Conservation (phyloP, 92 coral and sea anemone genomes). For the Actinernus sp. region DNA sequence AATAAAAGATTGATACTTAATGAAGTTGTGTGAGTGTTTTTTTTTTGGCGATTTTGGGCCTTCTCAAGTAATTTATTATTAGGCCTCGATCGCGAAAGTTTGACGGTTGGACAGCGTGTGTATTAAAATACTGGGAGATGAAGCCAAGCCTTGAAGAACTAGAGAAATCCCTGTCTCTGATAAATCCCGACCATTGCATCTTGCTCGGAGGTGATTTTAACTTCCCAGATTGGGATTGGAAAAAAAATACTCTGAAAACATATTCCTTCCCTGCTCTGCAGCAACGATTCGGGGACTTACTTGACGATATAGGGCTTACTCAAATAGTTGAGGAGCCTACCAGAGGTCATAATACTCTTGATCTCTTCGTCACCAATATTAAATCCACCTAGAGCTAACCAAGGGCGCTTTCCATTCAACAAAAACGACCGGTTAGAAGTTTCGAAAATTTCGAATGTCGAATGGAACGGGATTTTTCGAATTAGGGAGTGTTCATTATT, state of each 20-base stretch:
- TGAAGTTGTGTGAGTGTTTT: too few relatives aligned
- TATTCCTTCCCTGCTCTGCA: conserved; percentile 41
- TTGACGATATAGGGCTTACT: conserved; percentile 45
- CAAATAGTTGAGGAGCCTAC: conserved; percentile 68
- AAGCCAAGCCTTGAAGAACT: conserved; percentile 32
- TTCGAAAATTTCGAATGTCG: too few relatives aligned
- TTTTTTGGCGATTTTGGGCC: too few relatives aligned
- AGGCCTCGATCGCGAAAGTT: too few relatives aligned
- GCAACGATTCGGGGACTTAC: conserved; percentile 58
- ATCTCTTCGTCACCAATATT: conserved; percentile 41
- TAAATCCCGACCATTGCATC: conserved; percentile 29
- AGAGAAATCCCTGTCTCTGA: conserved; percentile 48
- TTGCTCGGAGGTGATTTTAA: conserved; percentile 67
- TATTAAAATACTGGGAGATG: too few relatives aligned
- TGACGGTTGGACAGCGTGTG: too few relatives aligned
- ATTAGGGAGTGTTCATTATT: too few relatives aligned
- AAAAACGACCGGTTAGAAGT: too few relatives aligned
- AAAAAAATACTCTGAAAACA: conserved; percentile 27
- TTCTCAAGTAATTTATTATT: too few relatives aligned
- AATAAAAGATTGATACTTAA: too few relatives aligned
- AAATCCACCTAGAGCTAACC: conserved; percentile 30
- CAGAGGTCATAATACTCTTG: conserved; percentile 55
- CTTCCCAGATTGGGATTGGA: conserved; percentile 75
- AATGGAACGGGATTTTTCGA: too few relatives aligned
- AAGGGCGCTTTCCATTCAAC: too few relatives aligned